Base-by-base conservation (phyloP, 2,113 vertebrate species). In the Callospermophilus lateralis region DNA sequence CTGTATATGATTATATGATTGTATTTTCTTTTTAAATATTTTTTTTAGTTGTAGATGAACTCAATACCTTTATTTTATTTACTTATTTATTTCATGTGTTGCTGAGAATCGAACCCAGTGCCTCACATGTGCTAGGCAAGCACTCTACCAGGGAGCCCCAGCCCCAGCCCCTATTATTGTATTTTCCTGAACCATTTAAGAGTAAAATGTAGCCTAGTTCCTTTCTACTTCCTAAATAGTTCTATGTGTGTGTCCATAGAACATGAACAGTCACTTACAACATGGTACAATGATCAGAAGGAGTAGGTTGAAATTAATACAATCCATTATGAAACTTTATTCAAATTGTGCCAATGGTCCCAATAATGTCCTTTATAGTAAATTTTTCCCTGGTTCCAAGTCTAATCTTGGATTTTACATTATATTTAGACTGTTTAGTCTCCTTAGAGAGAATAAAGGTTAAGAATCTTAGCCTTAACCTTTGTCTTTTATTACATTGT, bases 181-280 rank as follows among this genome's bases (percentile, higher is more conserved):
- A 48, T 34, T 72, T 89, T 87, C 87, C 39, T 92, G 65, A 95
- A 70, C 19, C 22, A 17, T 37, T 88, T 77, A 48, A 95, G 51
- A 73, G 42, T 73, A 84, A 51, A 20, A 42, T 93, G 13, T 63
- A 77, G 72, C 48, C 48, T 39, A 53, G 16, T 74, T 68, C n/a
- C 32, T 88, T 65, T 48, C 32, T 83, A 81, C 24, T 11, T 24
- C 22, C 19, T 28, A 74, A 92, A 81, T 48, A 84, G 32, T 34
- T 79, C 22, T 42, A 12, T 51, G 32, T 73, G 6, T 32, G 22
- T 95, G 92, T 89, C 77, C 85, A 80, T 70, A 90, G 55, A 63
- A 65, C 45, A 65, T 42, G 15, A 39, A 42, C 7, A 68, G 20
- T 84, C 24, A 48, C 32, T 92, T 34, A 84, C 2, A 76, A 65